phyloP scores from a whole-genome alignment of 35 echinoderm and acorn worm species.

The Anneissia japonica region DNA sequence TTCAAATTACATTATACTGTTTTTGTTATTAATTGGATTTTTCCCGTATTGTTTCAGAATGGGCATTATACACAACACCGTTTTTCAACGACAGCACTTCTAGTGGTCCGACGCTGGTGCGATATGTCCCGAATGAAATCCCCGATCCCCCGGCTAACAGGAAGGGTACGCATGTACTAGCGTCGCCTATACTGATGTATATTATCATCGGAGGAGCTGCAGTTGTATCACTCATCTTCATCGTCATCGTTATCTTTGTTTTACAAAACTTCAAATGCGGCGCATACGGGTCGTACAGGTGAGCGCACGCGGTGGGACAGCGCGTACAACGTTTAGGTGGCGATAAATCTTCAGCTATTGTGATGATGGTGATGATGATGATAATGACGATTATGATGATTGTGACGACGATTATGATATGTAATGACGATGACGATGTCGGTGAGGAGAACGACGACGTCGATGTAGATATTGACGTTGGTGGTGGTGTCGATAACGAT shows the following conservation, averaged over 20 bases:
- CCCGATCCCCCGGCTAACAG: background rate
- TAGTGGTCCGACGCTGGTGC: background rate
- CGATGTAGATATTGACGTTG: no score
- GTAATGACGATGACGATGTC: no score
- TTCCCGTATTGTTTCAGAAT: background rate
- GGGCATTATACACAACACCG: background rate
- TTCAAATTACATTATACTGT: no score
- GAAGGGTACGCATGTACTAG: background rate
- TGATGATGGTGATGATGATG: background rate
- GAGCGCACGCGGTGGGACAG: no score
- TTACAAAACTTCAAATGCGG: conserved; percentile 1
- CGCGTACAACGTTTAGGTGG: no score
- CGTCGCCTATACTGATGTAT: background rate
- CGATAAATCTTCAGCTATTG: no score
- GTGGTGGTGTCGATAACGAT: no score
- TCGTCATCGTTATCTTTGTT: background rate
- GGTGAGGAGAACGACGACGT: no score
- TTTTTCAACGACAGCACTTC: background rate
- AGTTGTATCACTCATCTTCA: background rate
- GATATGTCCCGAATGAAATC: background rate
- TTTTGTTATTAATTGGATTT: background rate
- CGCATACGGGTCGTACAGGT: background rate
- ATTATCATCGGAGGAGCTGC: background rate
- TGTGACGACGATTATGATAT: background rate
- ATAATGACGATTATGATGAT: background rate